Evolutionary conservation across 1,140 invertebrate genomes (phyloP).

Genomic region (Saccostrea cuccullata): DNA sequence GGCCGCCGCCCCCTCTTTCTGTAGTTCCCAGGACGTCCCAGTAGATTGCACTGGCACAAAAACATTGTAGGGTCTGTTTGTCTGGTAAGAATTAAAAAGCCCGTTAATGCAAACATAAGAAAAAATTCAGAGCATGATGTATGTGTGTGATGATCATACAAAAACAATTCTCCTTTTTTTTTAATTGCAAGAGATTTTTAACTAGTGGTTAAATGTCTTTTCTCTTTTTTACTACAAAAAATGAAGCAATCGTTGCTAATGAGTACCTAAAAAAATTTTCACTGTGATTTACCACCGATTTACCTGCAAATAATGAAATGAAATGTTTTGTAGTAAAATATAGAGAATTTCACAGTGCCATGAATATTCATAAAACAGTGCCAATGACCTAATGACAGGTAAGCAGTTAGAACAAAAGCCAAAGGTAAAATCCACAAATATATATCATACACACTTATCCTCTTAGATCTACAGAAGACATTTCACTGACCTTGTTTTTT

Average conservation of each 20-base stretch:
- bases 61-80: neutral
- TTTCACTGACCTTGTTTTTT: constrained; percentile 49
- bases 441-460: no score
- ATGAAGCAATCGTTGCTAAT: no score
- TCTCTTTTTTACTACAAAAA: no score
- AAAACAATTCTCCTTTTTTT: neutral
- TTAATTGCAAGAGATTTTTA: no score
- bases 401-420: neutral
- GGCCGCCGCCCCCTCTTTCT: constrained; percentile 86
- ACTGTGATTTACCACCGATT: no score
- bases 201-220: no score
- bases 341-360: no score
- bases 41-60: neutral
- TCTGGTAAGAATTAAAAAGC: neutral
- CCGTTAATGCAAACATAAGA: neutral
- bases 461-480: no score
- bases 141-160: neutral
- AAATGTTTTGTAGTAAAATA: no score
- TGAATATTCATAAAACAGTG: neutral
- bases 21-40: constrained; percentile 85
- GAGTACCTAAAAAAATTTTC: no score
- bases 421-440: no score
- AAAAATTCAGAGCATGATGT: neutral
- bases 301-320: no score
- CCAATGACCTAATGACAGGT: neutral